Base-by-base conservation (phyloP, 2,888 invertebrate genomes). In the Eristalinus sepulchralis region DNA sequence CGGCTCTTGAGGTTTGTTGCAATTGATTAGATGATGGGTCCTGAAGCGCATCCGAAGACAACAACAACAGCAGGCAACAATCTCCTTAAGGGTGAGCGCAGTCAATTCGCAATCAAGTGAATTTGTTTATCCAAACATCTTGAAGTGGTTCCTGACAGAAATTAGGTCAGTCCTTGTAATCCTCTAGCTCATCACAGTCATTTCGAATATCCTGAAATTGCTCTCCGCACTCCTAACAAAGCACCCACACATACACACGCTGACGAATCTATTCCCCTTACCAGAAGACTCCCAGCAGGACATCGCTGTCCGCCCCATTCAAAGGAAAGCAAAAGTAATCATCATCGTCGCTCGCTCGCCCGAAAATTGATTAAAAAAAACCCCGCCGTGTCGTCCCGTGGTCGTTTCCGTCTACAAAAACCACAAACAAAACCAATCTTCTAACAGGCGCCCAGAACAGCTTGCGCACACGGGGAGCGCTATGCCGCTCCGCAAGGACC, bases 361-460 rank as follows among this genome's bases (percentile, higher is more conserved):
- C 47, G 6, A 47, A 47, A 47, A 17, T 47, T 47, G 47, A 47
- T 47, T 47, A 47, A 17, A 47, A 47, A 17, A 47, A 47, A 17
- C 55, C 34, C 73, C 60, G 47, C 63, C n/a, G n/a, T n/a, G n/a
- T n/a, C n/a, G n/a, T n/a, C n/a, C n/a, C 31, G 36, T 27, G 66
- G 47, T 34, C 64, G 31, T 53, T 13, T 11, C 67, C 20, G n/a
- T 36, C 57, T 22, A 63, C 57, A 71, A 78, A 81, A 85, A 85
- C 85, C 82, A 63, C 82, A 85, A 85, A 82, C 77, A 78, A 78
- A 85, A 82, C 64, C 85, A 85, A 85, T 82, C 73, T 82, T 85
- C 60, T 78, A 85, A 59, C 82, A 77, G 85, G 85, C 63, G 47
- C 39, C 33, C 85, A 85, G 81, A 10, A 78, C 11, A 20, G n/a